Conservation (phyloP, 2,888 invertebrate genomes). For the Chydorus sphaericus region DNA sequence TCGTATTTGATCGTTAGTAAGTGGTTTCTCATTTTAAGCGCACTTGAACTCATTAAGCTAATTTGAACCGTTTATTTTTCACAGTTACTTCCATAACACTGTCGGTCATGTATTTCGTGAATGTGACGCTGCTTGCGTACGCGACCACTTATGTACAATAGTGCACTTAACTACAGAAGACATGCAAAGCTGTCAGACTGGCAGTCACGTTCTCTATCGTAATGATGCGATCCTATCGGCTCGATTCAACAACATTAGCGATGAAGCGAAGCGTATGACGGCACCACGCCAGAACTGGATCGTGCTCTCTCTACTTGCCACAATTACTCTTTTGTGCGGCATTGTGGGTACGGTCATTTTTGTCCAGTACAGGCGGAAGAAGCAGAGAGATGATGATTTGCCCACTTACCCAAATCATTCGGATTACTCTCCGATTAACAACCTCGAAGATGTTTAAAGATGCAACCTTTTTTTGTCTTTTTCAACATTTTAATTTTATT, state of each 20-base stretch:
- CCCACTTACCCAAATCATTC: not conserved
- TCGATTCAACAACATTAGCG: not conserved
- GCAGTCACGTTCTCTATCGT: not conserved
- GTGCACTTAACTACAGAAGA: slow-evolving; percentile 2
- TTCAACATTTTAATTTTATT: too few relatives aligned
- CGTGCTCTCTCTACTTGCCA: not conserved
- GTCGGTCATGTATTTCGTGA: slow-evolving; percentile 13
- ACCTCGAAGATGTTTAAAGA: not conserved
- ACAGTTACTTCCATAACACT: slow-evolving; percentile 12
- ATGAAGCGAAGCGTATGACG: not conserved
- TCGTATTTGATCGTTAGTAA: slow-evolving; percentile 11
- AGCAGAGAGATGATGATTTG: too few relatives aligned
- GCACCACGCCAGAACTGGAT: not conserved
- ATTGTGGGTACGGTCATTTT: not conserved
- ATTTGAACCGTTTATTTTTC: too few relatives aligned
- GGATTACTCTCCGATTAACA: not conserved
- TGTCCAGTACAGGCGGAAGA: not conserved
- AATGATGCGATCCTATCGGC: not conserved
- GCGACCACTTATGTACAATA: slow-evolving; percentile 13
- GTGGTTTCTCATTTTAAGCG: not conserved
- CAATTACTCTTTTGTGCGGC: not conserved
- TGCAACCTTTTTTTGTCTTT: too few relatives aligned
- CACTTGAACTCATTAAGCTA: not conserved
- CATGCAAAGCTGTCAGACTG: slow-evolving; percentile 9
- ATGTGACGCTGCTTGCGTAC: slow-evolving; percentile 9